Conservation (phyloP, 2,113 vertebrate genomes). For the Cephalopterus ornatus region DNA sequence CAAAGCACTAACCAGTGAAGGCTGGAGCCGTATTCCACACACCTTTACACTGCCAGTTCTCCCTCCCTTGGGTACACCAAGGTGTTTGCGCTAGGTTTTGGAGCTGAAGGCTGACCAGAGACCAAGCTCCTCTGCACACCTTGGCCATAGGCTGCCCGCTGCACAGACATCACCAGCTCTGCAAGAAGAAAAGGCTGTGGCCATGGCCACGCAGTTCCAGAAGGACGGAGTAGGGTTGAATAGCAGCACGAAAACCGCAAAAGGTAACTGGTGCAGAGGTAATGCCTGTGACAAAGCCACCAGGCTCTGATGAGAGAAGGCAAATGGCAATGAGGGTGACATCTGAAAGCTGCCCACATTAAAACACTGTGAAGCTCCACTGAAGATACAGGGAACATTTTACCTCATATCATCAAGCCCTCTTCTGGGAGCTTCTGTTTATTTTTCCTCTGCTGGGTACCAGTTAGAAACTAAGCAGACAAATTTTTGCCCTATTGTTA, state of each 20-base stretch:
- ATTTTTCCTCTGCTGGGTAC: not conserved
- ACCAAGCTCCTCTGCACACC: not conserved
- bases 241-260: not conserved
- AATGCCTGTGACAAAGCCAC: not conserved
- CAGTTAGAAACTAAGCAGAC: not conserved
- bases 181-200: not conserved
- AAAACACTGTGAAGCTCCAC: not conserved
- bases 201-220: accelerated
- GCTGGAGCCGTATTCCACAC: not conserved
- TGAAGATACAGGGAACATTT: not conserved
- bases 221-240: not conserved
- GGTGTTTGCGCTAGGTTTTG: not conserved
- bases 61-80: not conserved
- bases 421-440: not conserved
- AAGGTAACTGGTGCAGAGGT: not conserved
- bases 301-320: not conserved
- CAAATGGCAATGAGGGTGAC: not conserved
- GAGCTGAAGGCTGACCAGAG: not conserved
- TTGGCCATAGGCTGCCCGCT: accelerated
- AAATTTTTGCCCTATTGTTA: not conserved
- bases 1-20: accelerated
- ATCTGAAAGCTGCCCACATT: not conserved
- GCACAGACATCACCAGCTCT: not conserved
- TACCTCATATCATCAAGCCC: not conserved
- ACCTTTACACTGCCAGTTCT: not conserved